phyloP scores from a whole-genome alignment of 2,888 invertebrate genomes.

The Itoplectis maculator region DNA sequence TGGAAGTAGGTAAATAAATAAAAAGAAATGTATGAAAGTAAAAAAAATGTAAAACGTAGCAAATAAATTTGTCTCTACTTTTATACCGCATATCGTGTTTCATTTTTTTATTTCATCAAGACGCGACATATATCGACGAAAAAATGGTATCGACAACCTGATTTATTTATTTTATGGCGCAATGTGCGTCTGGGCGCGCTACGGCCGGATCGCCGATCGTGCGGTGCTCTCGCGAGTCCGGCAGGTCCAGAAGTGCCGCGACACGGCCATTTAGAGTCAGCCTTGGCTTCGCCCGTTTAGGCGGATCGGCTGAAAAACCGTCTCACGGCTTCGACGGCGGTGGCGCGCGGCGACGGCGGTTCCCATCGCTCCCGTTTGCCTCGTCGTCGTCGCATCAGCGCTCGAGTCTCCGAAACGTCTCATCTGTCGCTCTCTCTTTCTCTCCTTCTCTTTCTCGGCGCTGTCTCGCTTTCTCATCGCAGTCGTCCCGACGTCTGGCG shows the following conservation, averaged over 20 bases:
- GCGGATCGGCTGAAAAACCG: constrained; percentile 75
- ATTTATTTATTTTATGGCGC: constrained; percentile 55
- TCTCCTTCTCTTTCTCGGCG: too few relatives aligned
- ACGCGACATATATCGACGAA: background rate
- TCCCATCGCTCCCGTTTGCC: constrained; percentile 53
- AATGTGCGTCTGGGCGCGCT: constrained; percentile 49
- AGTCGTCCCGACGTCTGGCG: constrained; percentile 63
- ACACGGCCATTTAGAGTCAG: constrained; percentile 80
- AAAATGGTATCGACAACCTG: constrained; percentile 41
- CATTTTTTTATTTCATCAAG: background rate
- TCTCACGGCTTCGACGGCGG: constrained; percentile 64
- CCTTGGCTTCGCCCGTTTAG: constrained; percentile 81
- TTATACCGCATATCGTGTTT: background rate
- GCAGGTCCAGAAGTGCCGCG: constrained; percentile 54
- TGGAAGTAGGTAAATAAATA: background rate
- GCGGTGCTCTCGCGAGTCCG: constrained; percentile 64
- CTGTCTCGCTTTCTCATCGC: constrained; percentile 46
- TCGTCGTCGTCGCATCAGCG: constrained; percentile 45
- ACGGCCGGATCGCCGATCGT: too few relatives aligned
- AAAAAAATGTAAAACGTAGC: background rate
- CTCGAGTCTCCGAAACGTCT: constrained; percentile 61
- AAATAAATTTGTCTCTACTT: background rate
- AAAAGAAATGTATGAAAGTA: background rate
- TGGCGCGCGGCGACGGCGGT: constrained; percentile 8
- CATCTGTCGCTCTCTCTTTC: constrained; percentile 36